A percentile compares a stretch with the other conserved stretches of the same genome.
Evolutionary conservation across 2,888 invertebrate genomes (phyloP).

Genomic region (Syrphus vitripennis): DNA sequence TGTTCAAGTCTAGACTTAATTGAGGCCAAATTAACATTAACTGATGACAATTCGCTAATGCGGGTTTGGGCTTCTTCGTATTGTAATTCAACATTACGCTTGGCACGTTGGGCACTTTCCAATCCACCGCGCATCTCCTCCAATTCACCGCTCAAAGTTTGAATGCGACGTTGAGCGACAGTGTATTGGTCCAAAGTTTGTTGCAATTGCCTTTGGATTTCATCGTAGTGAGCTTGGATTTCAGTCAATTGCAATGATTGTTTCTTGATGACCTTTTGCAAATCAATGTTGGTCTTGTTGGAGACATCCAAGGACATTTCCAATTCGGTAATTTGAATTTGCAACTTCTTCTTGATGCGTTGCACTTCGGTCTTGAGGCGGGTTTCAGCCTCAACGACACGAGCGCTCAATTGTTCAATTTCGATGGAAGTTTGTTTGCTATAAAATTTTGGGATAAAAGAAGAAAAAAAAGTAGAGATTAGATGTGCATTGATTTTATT

Average conservation of each 20-base stretch:
- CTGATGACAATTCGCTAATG: constrained; percentile 96
- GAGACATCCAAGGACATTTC: constrained; percentile 98
- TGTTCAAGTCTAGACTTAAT: constrained; percentile 97
- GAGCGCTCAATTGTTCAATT: constrained; percentile 97
- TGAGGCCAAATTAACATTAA: constrained; percentile 97
- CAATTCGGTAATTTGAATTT: constrained; percentile 97
- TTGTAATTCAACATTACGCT: constrained; percentile 93
- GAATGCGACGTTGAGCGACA: constrained; percentile 94
- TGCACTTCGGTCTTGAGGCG: constrained; percentile 97
- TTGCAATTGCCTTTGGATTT: constrained; percentile 97
- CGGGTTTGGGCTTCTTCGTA: constrained; percentile 95
- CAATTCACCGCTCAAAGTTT: constrained; percentile 95
- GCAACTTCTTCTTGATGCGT: constrained; percentile 99
- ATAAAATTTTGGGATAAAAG: constrained; percentile 68
- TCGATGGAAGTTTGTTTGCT: constrained; percentile 99
- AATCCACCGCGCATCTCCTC: constrained; percentile 97
- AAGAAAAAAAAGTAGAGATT: not conserved
- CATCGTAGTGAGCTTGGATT: constrained; percentile 97
- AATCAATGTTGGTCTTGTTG: constrained; percentile 98
- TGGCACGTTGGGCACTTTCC: constrained; percentile 95
- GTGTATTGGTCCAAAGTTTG: constrained; percentile 96
- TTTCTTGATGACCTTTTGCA: constrained; percentile 98
- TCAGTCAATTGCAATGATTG: constrained; percentile 95
- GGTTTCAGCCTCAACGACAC: constrained; percentile 97
- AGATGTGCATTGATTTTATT: not conserved